A percentile compares a stretch with the other conserved stretches of the same genome.
Conservation (phyloP, 2,113 vertebrate species). For the Bujurquina vittata region DNA sequence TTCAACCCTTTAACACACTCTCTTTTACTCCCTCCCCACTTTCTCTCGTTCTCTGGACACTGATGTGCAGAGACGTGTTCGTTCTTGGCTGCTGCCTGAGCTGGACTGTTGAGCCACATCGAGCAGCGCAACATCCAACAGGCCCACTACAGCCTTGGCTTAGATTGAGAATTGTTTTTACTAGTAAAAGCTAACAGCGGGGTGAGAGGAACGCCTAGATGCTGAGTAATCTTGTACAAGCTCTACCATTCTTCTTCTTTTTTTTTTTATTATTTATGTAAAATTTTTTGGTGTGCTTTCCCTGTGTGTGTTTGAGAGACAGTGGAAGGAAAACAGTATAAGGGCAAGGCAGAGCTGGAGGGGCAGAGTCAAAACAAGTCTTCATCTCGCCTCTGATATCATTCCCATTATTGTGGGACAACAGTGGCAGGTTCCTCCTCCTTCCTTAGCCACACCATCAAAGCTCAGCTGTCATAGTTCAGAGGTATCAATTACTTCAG, state of each 20-base stretch:
- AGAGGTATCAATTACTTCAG: slow-evolving; percentile 32
- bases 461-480: slow-evolving; percentile 37
- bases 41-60: slow-evolving; percentile 5
- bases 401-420: background rate
- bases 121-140: slow-evolving; percentile 20
- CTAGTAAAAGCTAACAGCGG: background rate
- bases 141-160: slow-evolving; percentile 25
- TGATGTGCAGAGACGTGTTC: slow-evolving; percentile 69
- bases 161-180: slow-evolving; percentile 12
- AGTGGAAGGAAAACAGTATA: background rate
- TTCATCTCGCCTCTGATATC: slow-evolving; percentile 15
- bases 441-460: background rate
- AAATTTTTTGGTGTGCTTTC: background rate
- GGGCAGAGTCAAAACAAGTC: slow-evolving; percentile 2
- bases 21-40: background rate
- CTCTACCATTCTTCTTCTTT: background rate
- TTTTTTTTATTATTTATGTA: background rate
- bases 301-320: background rate
- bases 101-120: slow-evolving; percentile 26
- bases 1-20: slow-evolving; percentile 15
- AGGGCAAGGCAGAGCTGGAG: slow-evolving; percentile 2
- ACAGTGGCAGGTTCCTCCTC: background rate
- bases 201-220: background rate
- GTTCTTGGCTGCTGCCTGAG: slow-evolving; percentile 61
- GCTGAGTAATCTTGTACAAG: background rate